Base-by-base conservation (phyloP, 2,888 invertebrate species). In the Drosophila mimica region DNA sequence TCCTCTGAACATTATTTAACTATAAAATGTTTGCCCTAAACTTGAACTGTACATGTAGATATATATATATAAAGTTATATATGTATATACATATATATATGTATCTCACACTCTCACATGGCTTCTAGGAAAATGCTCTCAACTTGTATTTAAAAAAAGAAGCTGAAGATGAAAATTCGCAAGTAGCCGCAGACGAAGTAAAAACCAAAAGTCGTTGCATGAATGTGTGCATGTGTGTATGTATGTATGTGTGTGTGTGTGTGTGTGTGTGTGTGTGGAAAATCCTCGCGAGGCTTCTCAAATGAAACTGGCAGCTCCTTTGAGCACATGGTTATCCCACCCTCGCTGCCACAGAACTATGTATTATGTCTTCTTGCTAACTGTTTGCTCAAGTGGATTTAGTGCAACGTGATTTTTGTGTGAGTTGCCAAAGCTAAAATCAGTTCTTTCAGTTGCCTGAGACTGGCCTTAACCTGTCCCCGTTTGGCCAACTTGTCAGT, bases 351-450 rank as follows among this genome's bases (percentile, higher is more conserved):
- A 52, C 34, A 51, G n/a, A 33, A 64, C 56, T 25, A 17, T 20
- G 54, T 54, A 28, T 46, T 70, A 46, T 38, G 36, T 57, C 51
- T 57, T 67, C 34, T 36, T 57, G 43, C 53, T 33, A 60, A 53
- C 61, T 67, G 75, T 71, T 61, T 70, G 74, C 78, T 74, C 67
- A 72, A 77, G 74, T 83, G 83, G 80, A 79, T 88, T 81, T 80
- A 77, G 74, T 82, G 89, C 88, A 80, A 79, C 79, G 84, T 86
- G 90, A 90, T 90, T 90, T 89, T 67, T 82, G 31, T 57, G 31
- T 64, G 69, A 71, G 80, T 88, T 73, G 85, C 75, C 86, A 89
- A 88, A 85, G 81, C 85, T 80, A 71, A 76, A 83, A 88, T 75
- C 89, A 89, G 76, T 88, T 79, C 76, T 79, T 67, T 56, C 74